Percentiles rank a stretch among this genome's conserved stretches.
phyloP scores from a whole-genome alignment of 2,113 vertebrate species.

The Motacilla tschutschensis region DNA sequence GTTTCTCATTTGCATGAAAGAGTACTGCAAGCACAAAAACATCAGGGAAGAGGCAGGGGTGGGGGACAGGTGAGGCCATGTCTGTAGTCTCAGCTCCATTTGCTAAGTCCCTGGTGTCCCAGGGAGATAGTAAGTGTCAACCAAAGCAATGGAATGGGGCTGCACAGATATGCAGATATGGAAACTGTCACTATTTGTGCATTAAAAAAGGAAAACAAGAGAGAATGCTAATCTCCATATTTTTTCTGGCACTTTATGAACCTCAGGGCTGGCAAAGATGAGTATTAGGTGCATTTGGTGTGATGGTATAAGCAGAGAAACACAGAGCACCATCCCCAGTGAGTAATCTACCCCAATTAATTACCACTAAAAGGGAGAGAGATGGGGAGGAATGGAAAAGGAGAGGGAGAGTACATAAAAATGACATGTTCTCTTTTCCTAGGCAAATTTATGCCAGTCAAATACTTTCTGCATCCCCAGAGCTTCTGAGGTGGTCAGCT shows the following conservation, averaged over 20 bases:
- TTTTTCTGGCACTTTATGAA: neutral
- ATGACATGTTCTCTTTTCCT: neutral
- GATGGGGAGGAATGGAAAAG: neutral
- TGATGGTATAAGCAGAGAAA: neutral
- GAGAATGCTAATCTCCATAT: neutral
- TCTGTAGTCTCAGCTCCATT: neutral
- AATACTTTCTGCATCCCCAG: neutral
- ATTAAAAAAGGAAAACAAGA: neutral
- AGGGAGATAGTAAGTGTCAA: neutral
- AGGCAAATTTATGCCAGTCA: neutral
- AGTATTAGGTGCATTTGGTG: neutral
- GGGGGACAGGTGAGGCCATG: neutral
- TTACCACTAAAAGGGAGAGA: neutral
- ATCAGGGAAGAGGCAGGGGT: rapidly evolving
- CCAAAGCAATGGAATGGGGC: neutral
- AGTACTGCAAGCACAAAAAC: neutral
- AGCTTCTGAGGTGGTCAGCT: neutral
- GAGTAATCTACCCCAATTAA: neutral
- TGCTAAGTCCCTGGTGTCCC: neutral
- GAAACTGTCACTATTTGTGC: neutral
- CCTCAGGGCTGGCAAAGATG: neutral
- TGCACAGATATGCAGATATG: neutral
- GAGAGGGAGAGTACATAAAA: neutral
- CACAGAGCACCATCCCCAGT: neutral
- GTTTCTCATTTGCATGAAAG: neutral